Percentiles rank a stretch among this genome's conserved stretches.
phyloP scores from a whole-genome alignment of 1,140 invertebrate species.

The Hesperophylax magnus region DNA sequence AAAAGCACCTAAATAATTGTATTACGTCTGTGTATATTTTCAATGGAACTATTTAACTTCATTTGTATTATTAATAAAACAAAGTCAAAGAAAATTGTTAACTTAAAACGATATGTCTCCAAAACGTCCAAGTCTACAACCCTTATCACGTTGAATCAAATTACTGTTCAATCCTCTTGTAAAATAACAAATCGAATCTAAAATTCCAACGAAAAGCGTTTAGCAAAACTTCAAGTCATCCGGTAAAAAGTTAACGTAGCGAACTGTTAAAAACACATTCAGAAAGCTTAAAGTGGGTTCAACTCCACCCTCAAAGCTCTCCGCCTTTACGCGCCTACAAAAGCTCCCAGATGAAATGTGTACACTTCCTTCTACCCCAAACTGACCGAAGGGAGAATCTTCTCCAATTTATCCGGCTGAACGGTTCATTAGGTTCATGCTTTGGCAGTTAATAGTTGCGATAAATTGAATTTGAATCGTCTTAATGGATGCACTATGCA shows the following conservation, averaged over 20 bases:
- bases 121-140: not conserved
- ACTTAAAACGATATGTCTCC: not conserved
- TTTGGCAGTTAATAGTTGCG: conserved; percentile 28
- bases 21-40: no score
- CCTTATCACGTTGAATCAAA: conserved; percentile 43
- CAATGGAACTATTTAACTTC: no score
- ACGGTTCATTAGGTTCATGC: conserved; percentile 40
- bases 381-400: conserved; percentile 41
- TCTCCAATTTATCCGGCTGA: conserved; percentile 38
- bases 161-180: conserved; percentile 41
- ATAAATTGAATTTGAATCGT: conserved; percentile 43
- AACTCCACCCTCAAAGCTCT: conserved; percentile 16
- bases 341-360: conserved; percentile 38
- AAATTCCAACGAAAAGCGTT: conserved; percentile 20
- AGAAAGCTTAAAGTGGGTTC: conserved; percentile 15
- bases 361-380: conserved; percentile 26
- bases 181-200: conserved; percentile 31
- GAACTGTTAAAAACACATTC: conserved; percentile 54
- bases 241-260: conserved; percentile 50
- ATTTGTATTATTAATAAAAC: no score
- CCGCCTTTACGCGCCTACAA: conserved; percentile 33
- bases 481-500: conserved; percentile 5
- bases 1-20: no score
- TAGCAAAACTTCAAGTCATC: conserved; percentile 46
- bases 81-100: not conserved